Base-by-base conservation (phyloP, 1,140 invertebrate species). In the Caerostris darwini region DNA sequence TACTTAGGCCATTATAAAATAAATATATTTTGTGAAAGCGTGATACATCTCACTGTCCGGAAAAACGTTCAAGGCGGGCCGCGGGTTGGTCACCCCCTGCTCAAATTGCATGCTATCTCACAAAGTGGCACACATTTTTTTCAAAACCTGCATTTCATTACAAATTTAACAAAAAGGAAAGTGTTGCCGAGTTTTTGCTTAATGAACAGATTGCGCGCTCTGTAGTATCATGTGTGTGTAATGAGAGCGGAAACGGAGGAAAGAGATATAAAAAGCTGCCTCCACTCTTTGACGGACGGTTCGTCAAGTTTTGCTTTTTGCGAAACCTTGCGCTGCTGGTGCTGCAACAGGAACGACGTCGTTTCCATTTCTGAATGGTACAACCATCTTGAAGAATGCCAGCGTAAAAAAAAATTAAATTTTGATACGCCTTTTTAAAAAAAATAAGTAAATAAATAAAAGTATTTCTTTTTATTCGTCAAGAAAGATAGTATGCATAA, bases 161-260 rank as follows among this genome's bases (percentile, higher is more conserved):
- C 14, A 12, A 77, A 77, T 50, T 50, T 5, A 34, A 34, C 7
- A 12, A 77, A 53, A 77, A 12, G 71, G 8, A 34, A 77, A 77
- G 34, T 7, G 10, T 34, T 34, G 34, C 34, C 2, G 34, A 34
- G 34, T 77, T 77, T 64, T 77, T 77, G 8, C 71, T 77, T 77
- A 77, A 77, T 77, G 19, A 77, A 34, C 71, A 77, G 53, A 77
- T 77, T 10, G 12, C 34, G 34, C 19, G 34, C 71, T 14, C 5
- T 34, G 10, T 34, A 50, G 34, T 77, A 77, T 53, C 71, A 77
- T 50, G 71, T 64, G 61, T 10, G 3, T 64, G 61, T 64, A 64
- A 64, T 53, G 71, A 77, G 50, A 34, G 71, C 71, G 71, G 71
- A 77, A 77, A 53, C 71, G 50, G 71, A 77, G 53, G 34, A 77